Percentiles rank a stretch among this genome's conserved stretches.
These are phyloP conservation scores for Venustoraphidia nigricollis DNA, from an alignment of 2,888 invertebrate species.

Conservation along the genomic window DNA sequence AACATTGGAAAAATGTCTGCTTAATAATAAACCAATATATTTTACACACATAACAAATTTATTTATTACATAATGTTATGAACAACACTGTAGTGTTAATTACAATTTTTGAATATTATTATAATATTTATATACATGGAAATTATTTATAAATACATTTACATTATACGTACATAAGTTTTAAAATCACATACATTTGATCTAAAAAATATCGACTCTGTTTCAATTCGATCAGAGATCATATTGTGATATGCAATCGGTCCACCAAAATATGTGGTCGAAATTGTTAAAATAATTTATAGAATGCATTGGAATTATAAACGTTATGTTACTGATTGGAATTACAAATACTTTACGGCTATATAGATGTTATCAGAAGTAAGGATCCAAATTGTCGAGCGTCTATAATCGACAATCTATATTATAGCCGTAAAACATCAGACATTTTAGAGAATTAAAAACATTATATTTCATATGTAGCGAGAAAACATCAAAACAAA, in stretches of 20 bases:
- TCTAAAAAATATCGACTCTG: background rate
- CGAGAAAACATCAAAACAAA: no score
- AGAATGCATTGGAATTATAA: background rate
- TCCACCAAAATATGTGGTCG: background rate
- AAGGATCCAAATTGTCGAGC: background rate
- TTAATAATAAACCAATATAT: background rate
- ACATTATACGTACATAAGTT: background rate
- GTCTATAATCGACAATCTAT: no score
- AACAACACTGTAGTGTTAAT: background rate
- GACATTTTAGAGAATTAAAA: no score
- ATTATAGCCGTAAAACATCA: no score
- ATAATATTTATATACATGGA: background rate
- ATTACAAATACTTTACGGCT: background rate
- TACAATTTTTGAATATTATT: background rate
- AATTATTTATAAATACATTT: background rate
- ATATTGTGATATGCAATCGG: constrained; percentile 8
- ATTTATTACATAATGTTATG: constrained; percentile 1
- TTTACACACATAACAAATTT: constrained; percentile 3
- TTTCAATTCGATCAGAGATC: background rate
- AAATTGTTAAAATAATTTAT: background rate
- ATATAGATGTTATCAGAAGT: background rate
- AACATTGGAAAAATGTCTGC: background rate
- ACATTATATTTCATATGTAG: no score
- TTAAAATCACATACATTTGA: background rate
- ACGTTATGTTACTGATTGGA: background rate